Evolutionary conservation across 1,140 invertebrate genomes (phyloP).

Genomic region (Lepidurus packardi): DNA sequence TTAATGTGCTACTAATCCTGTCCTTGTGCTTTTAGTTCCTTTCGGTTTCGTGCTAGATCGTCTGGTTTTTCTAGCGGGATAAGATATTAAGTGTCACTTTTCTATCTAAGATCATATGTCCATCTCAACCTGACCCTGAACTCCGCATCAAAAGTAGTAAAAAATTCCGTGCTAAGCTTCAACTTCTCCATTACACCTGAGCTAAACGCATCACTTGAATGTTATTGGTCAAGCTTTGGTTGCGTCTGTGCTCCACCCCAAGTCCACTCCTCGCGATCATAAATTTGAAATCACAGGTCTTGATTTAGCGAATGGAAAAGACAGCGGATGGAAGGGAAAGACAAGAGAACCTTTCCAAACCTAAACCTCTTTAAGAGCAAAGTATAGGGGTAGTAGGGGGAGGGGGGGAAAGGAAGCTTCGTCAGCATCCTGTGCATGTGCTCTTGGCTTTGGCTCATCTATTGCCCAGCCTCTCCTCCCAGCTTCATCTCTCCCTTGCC

Average conservation of each 20-base stretch:
- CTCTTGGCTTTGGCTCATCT: not conserved
- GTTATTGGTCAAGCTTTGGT: not conserved
- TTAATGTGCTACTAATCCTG: too few species aligned
- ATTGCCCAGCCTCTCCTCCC: slow-evolving; percentile 7
- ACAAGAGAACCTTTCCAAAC: not conserved
- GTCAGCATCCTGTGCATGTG: slow-evolving; percentile 20
- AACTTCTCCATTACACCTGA: not conserved
- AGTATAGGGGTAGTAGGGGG: not conserved
- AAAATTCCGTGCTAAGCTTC: not conserved
- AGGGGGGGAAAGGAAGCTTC: not conserved
- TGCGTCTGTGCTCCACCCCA: too few species aligned
- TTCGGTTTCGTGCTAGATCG: not conserved
- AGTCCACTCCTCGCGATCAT: not conserved
- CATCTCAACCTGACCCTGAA: not conserved
- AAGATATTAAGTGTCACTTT: not conserved
- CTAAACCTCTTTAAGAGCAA: not conserved
- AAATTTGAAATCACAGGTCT: not conserved
- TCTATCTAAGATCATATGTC: not conserved
- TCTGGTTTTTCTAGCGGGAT: not conserved
- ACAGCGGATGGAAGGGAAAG: not conserved
- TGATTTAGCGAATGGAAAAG: slow-evolving; percentile 10
- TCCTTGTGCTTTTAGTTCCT: not conserved
- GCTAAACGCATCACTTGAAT: not conserved
- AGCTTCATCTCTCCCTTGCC: not conserved
- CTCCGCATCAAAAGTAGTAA: not conserved